These are phyloP conservation scores for Cantharis rufa DNA, from an alignment of 2,888 invertebrate species.

Conservation along the genomic window DNA sequence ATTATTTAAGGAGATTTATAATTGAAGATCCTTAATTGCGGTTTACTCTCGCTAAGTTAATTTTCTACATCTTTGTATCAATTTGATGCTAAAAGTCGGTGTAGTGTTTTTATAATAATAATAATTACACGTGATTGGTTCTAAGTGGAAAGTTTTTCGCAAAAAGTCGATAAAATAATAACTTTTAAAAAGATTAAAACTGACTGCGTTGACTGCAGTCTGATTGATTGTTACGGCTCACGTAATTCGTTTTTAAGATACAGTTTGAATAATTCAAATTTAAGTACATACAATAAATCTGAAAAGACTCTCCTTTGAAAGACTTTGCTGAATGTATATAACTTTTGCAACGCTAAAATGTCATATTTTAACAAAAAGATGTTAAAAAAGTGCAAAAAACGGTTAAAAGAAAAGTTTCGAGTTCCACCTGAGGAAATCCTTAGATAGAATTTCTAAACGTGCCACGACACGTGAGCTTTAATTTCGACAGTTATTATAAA, in stretches of 20 bases:
- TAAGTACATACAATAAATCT: background rate
- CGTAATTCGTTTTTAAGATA: background rate
- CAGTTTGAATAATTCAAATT: background rate
- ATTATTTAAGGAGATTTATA: conserved; percentile 14
- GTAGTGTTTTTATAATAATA: background rate
- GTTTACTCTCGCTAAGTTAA: background rate
- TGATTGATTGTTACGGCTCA: background rate
- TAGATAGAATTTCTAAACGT: background rate
- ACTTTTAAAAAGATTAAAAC: background rate
- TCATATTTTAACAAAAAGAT: background rate
- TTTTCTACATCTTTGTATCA: background rate
- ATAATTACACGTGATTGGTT: background rate
- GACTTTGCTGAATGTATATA: background rate
- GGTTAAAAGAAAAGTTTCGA: background rate
- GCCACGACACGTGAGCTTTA: background rate
- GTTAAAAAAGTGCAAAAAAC: background rate
- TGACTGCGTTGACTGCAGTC: background rate
- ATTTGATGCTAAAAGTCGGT: background rate
- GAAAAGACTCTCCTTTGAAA: background rate
- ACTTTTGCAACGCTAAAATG: background rate
- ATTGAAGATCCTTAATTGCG: conserved; percentile 5
- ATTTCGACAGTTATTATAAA: background rate
- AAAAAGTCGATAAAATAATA: background rate
- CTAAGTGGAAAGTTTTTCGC: background rate
- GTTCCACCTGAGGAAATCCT: background rate